Evolutionary conservation across 1,140 invertebrate species (phyloP), one percentile per base, ranked within the genome.

Genomic region (Aleiodes sp.): DNA sequence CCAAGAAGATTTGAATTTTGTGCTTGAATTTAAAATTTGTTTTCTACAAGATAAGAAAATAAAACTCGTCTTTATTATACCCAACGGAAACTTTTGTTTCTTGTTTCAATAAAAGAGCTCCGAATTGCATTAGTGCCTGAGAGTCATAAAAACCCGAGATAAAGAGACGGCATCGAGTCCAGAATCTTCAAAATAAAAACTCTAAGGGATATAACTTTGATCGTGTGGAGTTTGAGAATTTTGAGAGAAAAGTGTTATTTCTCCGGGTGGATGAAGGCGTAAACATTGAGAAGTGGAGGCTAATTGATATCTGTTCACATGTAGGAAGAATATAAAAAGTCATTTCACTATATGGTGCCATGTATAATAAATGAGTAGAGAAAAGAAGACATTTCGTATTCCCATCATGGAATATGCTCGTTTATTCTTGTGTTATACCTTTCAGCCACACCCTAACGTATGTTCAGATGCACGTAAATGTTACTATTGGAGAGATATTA

Each of bases 381-480:
- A 52, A 52, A 43, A 52, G 46, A 52, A 52, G 46, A 52, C 46
- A 52, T 52, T 52, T 21, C 12, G 46, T 26, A 26, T 52, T 52
- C 46, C 8, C 46, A 52, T 52, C 46, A 16, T 19, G 46, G 46
- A n/a, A 16, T 52, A 52, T 52, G 9, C 21, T 52, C 46, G 26
- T 52, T 52, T 52, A 24, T 24, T 52, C 46, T 4, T 52, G 7
- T 52, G 46, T 21, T 52, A 52, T 52, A 21, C 46, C 46, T 52
- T 52, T 6, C 6, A 6, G 46, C 46, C 46, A 52, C 46, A 52
- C 46, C 46, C 46, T 52, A 7, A 52, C 46, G 2, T 52, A 35
- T 4, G 21, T 21, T 24, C 10, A 46, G 41, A 14, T n/a, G 12
- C 2, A 16, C n/a, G 9, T 52, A 21, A 52, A 26, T 52, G 46